A percentile compares a stretch with the other conserved stretches of the same genome.
phyloP scores from a whole-genome alignment of 2,113 vertebrate genomes.

The Rallus limicola region DNA sequence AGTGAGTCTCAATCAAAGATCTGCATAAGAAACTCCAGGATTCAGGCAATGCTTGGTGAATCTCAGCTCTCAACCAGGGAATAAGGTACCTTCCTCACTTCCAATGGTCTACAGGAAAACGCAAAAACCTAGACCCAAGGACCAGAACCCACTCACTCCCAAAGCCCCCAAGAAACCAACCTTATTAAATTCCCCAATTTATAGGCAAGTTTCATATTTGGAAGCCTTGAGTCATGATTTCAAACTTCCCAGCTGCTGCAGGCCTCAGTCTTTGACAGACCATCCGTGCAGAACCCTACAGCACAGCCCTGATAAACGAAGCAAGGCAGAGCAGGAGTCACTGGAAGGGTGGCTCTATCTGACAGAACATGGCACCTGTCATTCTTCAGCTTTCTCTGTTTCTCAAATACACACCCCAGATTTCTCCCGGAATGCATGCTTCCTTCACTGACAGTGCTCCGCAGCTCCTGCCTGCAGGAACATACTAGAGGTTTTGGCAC shows the following conservation, averaged over 20 bases:
- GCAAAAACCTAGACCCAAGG: background rate
- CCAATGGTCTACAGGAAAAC: background rate
- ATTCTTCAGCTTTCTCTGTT: background rate
- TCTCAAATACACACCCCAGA: background rate
- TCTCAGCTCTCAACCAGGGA: background rate
- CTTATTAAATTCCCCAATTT: background rate
- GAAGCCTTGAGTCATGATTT: background rate
- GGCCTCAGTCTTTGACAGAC: background rate
- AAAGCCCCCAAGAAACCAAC: background rate
- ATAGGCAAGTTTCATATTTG: background rate
- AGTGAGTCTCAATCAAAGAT: background rate
- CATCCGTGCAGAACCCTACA: background rate
- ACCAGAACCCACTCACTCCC: background rate
- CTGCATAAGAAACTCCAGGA: background rate
- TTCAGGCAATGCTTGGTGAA: background rate
- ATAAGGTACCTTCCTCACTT: background rate
- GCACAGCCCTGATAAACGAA: accelerated
- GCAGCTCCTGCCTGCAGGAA: background rate
- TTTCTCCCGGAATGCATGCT: background rate
- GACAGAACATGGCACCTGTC: background rate
- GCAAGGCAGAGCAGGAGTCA: background rate
- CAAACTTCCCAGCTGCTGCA: background rate
- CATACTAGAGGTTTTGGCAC: background rate
- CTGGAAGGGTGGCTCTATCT: background rate
- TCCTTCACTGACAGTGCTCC: background rate